These are phyloP conservation scores for Euplagia quadripunctaria DNA, from an alignment of 2,888 invertebrate genomes.

Conservation along the genomic window DNA sequence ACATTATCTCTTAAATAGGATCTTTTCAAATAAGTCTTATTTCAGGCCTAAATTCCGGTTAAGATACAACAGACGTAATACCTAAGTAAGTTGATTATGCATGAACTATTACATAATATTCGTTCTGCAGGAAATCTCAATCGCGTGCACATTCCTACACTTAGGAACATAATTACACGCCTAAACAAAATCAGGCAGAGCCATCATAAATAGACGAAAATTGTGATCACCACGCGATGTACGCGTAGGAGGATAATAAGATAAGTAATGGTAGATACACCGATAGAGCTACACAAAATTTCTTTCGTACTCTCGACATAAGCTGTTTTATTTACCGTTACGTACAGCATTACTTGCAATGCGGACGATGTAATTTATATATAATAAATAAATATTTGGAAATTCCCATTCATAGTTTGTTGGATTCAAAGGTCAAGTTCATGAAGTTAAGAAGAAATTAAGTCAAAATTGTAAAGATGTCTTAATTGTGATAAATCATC, in stretches of 20 bases:
- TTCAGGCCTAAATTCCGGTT: neutral
- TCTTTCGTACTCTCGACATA: slow-evolving; percentile 31
- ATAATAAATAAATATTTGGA: slow-evolving; percentile 47
- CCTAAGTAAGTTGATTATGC: neutral
- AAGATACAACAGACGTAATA: neutral
- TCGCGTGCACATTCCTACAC: slow-evolving; percentile 54
- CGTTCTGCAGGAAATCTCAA: slow-evolving; percentile 11
- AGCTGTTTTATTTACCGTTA: slow-evolving; percentile 40
- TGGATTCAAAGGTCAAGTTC: slow-evolving; percentile 69
- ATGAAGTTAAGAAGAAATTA: slow-evolving; percentile 54
- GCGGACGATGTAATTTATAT: slow-evolving; percentile 26
- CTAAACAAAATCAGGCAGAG: slow-evolving; percentile 68
- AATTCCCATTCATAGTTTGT: slow-evolving; percentile 54
- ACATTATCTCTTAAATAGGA: neutral
- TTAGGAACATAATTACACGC: slow-evolving; percentile 69
- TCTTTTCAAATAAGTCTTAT: no score
- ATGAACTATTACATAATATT: slow-evolving; percentile 2
- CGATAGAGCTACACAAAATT: slow-evolving; percentile 46
- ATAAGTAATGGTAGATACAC: slow-evolving; percentile 63
- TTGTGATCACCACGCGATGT: slow-evolving; percentile 78
- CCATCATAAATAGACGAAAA: slow-evolving; percentile 76
- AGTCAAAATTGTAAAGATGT: slow-evolving; percentile 65
- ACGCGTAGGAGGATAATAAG: slow-evolving; percentile 78
- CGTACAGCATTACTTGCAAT: slow-evolving; percentile 24
- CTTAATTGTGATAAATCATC: slow-evolving; percentile 79